phyloP scores from a whole-genome alignment of 1,140 invertebrate genomes.

The Cyclina sinensis region DNA sequence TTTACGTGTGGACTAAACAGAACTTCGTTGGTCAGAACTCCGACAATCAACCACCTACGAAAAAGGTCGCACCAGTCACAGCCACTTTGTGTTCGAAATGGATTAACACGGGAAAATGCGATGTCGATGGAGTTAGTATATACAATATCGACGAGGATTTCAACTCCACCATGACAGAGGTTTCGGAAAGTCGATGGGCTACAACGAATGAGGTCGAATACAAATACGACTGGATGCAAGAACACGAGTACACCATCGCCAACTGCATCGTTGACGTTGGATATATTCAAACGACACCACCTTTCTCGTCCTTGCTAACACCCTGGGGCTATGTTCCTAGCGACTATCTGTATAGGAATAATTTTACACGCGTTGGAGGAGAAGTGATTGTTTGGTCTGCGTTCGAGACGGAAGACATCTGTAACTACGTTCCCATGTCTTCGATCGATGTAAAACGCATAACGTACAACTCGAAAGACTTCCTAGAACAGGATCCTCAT shows the following conservation, averaged over 20 bases:
- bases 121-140: background rate
- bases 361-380: background rate
- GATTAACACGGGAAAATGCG: background rate
- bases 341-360: slow-evolving; percentile 1
- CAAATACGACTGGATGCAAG: background rate
- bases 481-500: slow-evolving; percentile 29
- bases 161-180: background rate
- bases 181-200: background rate
- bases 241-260: background rate
- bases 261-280: slow-evolving; percentile 24
- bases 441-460: background rate
- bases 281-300: background rate
- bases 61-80: background rate
- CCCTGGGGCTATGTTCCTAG: slow-evolving; percentile 6
- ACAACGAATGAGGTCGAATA: background rate
- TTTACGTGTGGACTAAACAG: background rate
- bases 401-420: slow-evolving; percentile 8
- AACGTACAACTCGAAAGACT: slow-evolving; percentile 46
- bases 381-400: slow-evolving; percentile 12
- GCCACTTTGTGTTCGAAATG: background rate
- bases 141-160: background rate
- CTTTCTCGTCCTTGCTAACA: background rate
- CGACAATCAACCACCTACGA: background rate
- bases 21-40: background rate
- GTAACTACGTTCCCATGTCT: slow-evolving; percentile 14